Conservation (phyloP, 1,140 invertebrate genomes). For the Diuraphis noxia region DNA sequence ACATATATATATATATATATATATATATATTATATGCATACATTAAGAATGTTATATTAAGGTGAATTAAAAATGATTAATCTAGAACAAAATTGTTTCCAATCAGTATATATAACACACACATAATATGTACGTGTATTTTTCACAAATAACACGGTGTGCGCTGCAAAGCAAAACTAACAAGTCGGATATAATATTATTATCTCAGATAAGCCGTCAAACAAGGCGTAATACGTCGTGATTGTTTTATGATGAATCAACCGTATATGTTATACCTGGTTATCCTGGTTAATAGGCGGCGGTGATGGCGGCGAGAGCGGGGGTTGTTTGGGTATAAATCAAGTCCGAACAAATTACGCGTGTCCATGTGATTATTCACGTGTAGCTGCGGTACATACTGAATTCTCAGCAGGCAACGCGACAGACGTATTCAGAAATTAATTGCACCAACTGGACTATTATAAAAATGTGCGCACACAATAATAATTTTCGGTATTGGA, state of each 20-base stretch:
- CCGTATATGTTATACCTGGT: neutral
- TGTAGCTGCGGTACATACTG: neutral
- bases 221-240: neutral
- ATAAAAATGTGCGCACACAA: neutral
- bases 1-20: too few species aligned
- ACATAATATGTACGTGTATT: neutral
- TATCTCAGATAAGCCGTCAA: neutral
- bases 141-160: neutral
- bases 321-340: neutral
- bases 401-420: conserved; percentile 43
- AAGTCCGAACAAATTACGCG: conserved; percentile 33
- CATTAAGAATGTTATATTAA: neutral
- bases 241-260: conserved; percentile 44
- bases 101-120: neutral
- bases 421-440: conserved; percentile 32
- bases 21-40: too few species aligned
- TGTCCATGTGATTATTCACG: conserved; percentile 9
- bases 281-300: neutral
- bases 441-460: conserved; percentile 14
- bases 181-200: neutral
- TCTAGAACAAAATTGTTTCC: neutral
- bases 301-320: neutral
- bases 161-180: neutral
- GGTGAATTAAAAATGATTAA: neutral
- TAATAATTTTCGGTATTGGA: neutral